phyloP scores from a whole-genome alignment of 2,797 vertebrate genomes.

The Gouania willdenowi region DNA sequence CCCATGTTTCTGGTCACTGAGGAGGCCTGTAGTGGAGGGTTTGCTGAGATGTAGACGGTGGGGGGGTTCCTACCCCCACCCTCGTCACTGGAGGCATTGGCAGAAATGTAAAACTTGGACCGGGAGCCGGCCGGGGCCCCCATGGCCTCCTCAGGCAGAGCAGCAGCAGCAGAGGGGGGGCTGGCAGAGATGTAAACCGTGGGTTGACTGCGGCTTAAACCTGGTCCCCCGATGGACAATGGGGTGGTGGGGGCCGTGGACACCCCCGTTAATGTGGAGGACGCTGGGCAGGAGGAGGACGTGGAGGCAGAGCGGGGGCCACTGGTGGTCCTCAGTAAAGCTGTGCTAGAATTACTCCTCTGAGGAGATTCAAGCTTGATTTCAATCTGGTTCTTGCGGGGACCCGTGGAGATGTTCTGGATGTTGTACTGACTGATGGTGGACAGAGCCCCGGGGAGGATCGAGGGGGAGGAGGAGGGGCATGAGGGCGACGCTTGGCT shows the following conservation, averaged over 20 bases:
- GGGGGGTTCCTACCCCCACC: slow-evolving; percentile 85
- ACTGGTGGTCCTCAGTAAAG: slow-evolving; percentile 82
- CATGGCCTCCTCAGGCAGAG: no score
- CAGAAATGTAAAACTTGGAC: slow-evolving; percentile 95
- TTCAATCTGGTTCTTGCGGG: slow-evolving; percentile 98
- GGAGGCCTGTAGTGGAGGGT: slow-evolving; percentile 81
- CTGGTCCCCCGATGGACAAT: slow-evolving; percentile 85
- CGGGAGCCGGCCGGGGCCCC: slow-evolving; percentile 72
- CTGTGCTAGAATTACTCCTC: slow-evolving; percentile 81
- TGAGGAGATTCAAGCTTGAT: slow-evolving; percentile 99
- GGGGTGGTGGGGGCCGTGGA: slow-evolving; percentile 72
- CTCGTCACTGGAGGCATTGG: slow-evolving; percentile 85
- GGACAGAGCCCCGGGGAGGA: slow-evolving; percentile 77
- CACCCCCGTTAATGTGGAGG: slow-evolving; percentile 49
- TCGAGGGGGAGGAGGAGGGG: slow-evolving; percentile 64
- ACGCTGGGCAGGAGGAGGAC: slow-evolving; percentile 65
- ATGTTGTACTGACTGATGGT: slow-evolving; percentile 95
- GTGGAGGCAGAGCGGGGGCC: slow-evolving; percentile 74
- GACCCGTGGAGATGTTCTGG: slow-evolving; percentile 98
- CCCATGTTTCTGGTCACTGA: slow-evolving; percentile 84
- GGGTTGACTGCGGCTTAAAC: slow-evolving; percentile 90
- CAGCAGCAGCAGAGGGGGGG: slow-evolving; percentile 81
- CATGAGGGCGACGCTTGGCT: slow-evolving; percentile 71
- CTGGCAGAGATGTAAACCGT: slow-evolving; percentile 96
- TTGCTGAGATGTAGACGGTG: slow-evolving; percentile 96